Base-by-base conservation (phyloP, 2,113 vertebrate genomes). In the Crypturellus undulatus region DNA sequence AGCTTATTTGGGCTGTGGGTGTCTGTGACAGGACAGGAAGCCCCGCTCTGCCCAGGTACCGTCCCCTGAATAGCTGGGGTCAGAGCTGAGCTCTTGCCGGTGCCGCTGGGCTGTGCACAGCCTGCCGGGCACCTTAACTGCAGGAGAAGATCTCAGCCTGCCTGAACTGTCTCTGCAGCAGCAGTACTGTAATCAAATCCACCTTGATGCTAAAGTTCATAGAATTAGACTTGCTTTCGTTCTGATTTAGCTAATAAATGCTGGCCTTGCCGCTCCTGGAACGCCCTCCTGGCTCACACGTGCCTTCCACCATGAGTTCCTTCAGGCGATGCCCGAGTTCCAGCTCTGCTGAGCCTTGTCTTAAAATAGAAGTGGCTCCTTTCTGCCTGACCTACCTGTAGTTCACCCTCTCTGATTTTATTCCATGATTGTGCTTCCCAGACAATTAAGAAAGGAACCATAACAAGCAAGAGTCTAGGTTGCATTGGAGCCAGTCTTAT, bases 211-310 rank as follows among this genome's bases (percentile, higher is more conserved):
- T 67, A 14, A 81, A 60, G 34, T 56, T 77, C 73, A 32, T 30
- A 65, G 26, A 40, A 64, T 69, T 86, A 16, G 6, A 18, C 49
- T 60, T 73, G 34, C 14, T 89, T 56, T 45, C 58, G 5, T 56
- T 90, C 43, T 84, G 60, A 20, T 32, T 77, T 86, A 52, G 42
- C 32, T 58, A 28, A 17, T 63, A 47, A 40, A 36, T 64, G 10
- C 2, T 19, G 26, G 28, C 25, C 15, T 26, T 65, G 68, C 26
- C 10, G 1, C 69, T 69, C 54, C 71, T 65, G 78, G 42, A 24
- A 51, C 28, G 80, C 45, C 43, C 34, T 30, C 17, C 2, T 77
- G 43, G 9, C 21, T n/a, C 5, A 24, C 8, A 5, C 18, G 0
- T 25, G 42, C 68, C 25, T 24, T 32, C 52, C 89, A 15, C 54